A percentile compares a stretch with the other conserved stretches of the same genome.
Evolutionary conservation across 1,140 invertebrate genomes (phyloP).

Genomic region (Plutomurus gul): DNA sequence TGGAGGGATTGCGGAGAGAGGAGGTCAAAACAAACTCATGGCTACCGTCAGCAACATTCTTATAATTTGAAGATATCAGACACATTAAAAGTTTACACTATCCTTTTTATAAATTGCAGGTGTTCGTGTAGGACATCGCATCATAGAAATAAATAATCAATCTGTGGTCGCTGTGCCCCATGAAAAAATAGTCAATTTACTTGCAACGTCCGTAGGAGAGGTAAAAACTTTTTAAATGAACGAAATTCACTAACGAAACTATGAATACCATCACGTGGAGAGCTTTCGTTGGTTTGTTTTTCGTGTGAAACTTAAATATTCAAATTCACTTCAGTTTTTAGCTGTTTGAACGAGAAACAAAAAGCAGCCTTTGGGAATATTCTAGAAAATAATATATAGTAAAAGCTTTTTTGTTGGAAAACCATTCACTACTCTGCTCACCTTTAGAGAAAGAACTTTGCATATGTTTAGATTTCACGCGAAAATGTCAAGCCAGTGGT

Average conservation of each 20-base stretch:
- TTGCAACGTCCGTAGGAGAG: slow-evolving; percentile 98
- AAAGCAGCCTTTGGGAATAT: background rate
- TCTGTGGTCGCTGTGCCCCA: slow-evolving; percentile 99
- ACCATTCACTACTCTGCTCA: background rate
- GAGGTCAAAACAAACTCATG: too few relatives aligned
- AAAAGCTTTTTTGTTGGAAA: background rate
- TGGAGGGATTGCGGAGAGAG: slow-evolving; percentile 97
- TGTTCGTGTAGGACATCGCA: slow-evolving; percentile 96
- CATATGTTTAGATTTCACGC: background rate
- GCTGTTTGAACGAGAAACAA: too few relatives aligned
- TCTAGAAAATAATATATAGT: background rate
- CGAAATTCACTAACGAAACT: too few relatives aligned
- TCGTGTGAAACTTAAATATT: too few relatives aligned
- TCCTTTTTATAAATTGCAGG: too few relatives aligned
- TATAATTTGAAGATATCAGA: too few relatives aligned
- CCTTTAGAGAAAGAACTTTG: background rate
- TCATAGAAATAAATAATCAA: slow-evolving; percentile 99
- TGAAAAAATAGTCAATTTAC: slow-evolving; percentile 97
- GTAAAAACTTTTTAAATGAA: slow-evolving; percentile 63
- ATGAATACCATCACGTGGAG: too few relatives aligned
- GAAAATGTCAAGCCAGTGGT: background rate
- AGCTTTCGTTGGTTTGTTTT: too few relatives aligned
- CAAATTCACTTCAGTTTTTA: too few relatives aligned
- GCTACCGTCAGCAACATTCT: too few relatives aligned
- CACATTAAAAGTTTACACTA: too few relatives aligned